These are phyloP conservation scores for Umimayanthus chanpuru DNA, from an alignment of 92 coral and sea anemone species.

Conservation along the genomic window DNA sequence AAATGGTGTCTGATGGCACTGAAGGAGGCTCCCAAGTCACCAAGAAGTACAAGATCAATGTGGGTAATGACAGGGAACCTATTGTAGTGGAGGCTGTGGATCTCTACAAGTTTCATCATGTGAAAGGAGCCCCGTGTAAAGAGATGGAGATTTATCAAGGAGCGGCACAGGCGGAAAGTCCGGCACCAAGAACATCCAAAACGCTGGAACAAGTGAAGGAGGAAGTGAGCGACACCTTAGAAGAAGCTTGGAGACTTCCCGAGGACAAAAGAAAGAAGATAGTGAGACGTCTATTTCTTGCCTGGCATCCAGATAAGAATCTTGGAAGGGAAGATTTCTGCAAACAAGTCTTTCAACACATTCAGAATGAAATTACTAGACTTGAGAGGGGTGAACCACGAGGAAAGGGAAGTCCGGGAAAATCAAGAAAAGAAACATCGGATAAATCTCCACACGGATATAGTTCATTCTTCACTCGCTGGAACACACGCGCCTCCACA, in stretches of 20 bases:
- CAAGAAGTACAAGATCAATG: constrained; percentile 63
- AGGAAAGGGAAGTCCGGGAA: not conserved
- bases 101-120: constrained; percentile 65
- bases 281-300: constrained; percentile 65
- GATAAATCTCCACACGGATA: not conserved
- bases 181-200: not conserved
- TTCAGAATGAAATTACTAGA: constrained; percentile 66
- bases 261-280: constrained; percentile 52
- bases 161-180: not conserved
- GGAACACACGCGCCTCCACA: constrained; percentile 50
- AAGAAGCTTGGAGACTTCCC: constrained; percentile 79
- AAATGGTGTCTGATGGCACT: constrained; percentile 45
- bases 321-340: constrained; percentile 67
- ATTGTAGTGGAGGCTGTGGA: constrained; percentile 58
- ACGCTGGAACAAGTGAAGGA: constrained; percentile 32
- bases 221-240: constrained; percentile 46
- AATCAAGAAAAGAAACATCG: not conserved
- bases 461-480: constrained; percentile 44
- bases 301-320: constrained; percentile 87
- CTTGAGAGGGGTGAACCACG: constrained; percentile 52
- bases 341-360: constrained; percentile 64
- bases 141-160: constrained; percentile 30
- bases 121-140: constrained; percentile 37
- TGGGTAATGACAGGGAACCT: constrained; percentile 50
- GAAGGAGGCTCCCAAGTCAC: not conserved